phyloP scores from a whole-genome alignment of 2,113 vertebrate genomes.

The Nestor notabilis region DNA sequence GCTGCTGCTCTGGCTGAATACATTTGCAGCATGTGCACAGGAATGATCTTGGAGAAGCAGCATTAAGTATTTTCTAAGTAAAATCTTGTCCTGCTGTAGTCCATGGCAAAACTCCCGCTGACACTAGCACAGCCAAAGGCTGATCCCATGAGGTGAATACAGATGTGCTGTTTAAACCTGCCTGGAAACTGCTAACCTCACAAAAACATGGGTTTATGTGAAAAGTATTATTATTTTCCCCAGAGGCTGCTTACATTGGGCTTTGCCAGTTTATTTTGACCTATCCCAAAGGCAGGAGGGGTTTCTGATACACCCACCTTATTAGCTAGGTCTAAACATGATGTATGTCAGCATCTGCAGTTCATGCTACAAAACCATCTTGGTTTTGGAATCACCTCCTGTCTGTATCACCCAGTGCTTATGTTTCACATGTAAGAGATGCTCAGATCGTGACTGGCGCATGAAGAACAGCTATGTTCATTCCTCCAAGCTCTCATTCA shows the following conservation, averaged over 20 bases:
- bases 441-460: fast-evolving
- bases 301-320: background rate
- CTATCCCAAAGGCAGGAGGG: background rate
- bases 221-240: background rate
- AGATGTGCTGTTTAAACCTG: constrained; percentile 12
- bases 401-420: background rate
- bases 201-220: background rate
- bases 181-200: background rate
- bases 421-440: fast-evolving
- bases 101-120: constrained; percentile 6
- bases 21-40: background rate
- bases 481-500: background rate
- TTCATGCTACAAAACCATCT: background rate
- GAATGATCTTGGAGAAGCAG: background rate
- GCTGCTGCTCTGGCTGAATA: background rate
- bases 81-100: background rate
- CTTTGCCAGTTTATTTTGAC: background rate
- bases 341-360: background rate
- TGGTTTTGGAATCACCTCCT: background rate
- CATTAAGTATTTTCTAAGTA: background rate
- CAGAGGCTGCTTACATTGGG: background rate
- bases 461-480: fast-evolving
- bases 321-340: background rate
- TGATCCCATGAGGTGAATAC: background rate
- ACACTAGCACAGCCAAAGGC: background rate